Conservation (phyloP, 1,140 invertebrate species). For the Drosophila murphyi region DNA sequence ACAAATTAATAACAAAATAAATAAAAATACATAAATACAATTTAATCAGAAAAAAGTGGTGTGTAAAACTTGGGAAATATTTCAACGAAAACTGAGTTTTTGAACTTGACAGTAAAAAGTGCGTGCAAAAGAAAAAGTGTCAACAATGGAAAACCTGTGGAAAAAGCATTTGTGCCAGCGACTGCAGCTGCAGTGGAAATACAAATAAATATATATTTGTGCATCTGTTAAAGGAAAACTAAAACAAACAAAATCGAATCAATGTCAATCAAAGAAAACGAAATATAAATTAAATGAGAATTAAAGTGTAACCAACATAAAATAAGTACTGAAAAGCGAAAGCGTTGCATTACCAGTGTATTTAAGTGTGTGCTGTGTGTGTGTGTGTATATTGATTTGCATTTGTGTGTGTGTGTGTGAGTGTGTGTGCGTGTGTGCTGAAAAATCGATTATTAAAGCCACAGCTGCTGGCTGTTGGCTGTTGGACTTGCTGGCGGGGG, state of each 20-base stretch:
- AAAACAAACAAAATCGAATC: conserved; percentile 4
- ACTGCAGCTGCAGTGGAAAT: too few relatives aligned
- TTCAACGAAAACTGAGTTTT: background rate
- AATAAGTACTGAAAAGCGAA: conserved; percentile 35
- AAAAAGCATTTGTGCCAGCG: conserved; percentile 11
- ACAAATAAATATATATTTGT: background rate
- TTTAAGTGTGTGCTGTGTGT: conserved; percentile 16
- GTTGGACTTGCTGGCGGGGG: conserved; percentile 48
- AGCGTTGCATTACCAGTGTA: conserved; percentile 31
- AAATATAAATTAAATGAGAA: conserved; percentile 1
- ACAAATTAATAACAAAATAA: background rate
- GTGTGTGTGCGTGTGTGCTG: conserved; percentile 32
- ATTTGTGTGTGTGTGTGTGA: conserved; percentile 56
- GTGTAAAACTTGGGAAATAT: background rate
- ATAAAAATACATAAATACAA: background rate
- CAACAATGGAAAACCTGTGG: conserved; percentile 51
- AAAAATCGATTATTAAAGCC: conserved; percentile 81
- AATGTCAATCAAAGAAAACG: background rate
- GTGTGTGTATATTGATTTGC: conserved; percentile 51
- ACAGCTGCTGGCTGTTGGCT: conserved; percentile 74
- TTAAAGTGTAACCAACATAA: background rate
- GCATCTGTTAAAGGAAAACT: conserved; percentile 6
- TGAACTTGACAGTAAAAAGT: background rate
- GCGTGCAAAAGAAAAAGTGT: conserved; percentile 19
- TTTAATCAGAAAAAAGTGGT: background rate